phyloP scores from a whole-genome alignment of 2,888 invertebrate species.

The Hyppa rectilinea region DNA sequence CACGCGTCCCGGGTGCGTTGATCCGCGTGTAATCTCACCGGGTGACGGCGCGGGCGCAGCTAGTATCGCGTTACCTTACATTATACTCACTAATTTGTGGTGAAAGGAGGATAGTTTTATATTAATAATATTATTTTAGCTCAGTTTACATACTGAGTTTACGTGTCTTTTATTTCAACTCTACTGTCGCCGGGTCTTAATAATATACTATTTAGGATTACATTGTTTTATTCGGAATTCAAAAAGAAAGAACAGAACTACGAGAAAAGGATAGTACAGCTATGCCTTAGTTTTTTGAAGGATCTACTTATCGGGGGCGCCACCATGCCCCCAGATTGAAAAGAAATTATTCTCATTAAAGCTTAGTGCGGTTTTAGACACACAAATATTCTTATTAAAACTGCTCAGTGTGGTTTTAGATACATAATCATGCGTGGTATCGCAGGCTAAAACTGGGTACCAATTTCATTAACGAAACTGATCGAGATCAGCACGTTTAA shows the following conservation, averaged over 20 bases:
- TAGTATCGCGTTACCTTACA: slow-evolving; percentile 65
- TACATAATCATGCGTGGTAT: too few species aligned
- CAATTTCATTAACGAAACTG: too few species aligned
- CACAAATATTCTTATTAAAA: background rate
- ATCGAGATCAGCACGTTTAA: too few species aligned
- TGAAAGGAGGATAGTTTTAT: slow-evolving; percentile 17
- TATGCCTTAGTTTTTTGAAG: too few species aligned
- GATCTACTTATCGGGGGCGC: too few species aligned
- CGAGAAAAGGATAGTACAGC: too few species aligned
- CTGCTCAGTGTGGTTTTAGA: too few species aligned
- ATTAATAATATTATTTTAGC: slow-evolving; percentile 7
- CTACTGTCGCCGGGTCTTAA: background rate
- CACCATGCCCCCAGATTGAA: too few species aligned
- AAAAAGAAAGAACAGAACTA: background rate
- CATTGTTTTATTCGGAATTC: background rate
- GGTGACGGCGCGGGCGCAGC: slow-evolving; percentile 54
- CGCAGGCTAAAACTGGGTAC: too few species aligned
- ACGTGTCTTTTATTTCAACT: background rate
- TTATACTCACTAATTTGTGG: slow-evolving; percentile 53
- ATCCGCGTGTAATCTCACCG: slow-evolving; percentile 72
- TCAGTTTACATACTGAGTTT: background rate
- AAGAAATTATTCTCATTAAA: background rate
- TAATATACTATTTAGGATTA: too few species aligned
- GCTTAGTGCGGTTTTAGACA: too few species aligned
- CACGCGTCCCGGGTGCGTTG: slow-evolving; percentile 73